A percentile compares a stretch with the other conserved stretches of the same genome.
phyloP scores from a whole-genome alignment of 1,140 invertebrate species.

The Dufourea novaeangliae region DNA sequence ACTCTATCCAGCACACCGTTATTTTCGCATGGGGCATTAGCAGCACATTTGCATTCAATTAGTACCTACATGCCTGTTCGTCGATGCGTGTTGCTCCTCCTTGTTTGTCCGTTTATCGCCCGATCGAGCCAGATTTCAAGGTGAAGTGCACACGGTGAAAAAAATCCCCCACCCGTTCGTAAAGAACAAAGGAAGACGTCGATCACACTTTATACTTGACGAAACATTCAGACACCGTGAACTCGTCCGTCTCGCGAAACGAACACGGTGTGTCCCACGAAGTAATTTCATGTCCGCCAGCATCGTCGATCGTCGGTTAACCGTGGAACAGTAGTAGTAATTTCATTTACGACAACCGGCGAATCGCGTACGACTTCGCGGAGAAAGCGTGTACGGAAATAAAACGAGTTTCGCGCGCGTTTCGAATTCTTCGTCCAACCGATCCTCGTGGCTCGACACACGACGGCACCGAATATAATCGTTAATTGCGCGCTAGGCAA shows the following conservation, averaged over 20 bases:
- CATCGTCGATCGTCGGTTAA: constrained; percentile 52
- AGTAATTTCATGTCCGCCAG: constrained; percentile 53
- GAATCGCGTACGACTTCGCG: background rate
- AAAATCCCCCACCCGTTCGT: constrained; percentile 29
- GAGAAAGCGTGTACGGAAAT: constrained; percentile 48
- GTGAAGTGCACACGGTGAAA: constrained; percentile 51
- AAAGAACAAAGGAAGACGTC: constrained; percentile 54
- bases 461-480: too few species aligned
- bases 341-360: constrained; percentile 38
- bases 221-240: constrained; percentile 55
- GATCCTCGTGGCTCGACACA: background rate
- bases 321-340: constrained; percentile 34
- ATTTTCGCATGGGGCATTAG: background rate
- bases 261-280: constrained; percentile 16
- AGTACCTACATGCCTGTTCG: background rate
- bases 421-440: background rate
- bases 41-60: constrained; percentile 6
- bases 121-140: constrained; percentile 40
- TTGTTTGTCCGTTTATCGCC: constrained; percentile 4
- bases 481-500: background rate
- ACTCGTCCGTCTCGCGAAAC: constrained; percentile 39
- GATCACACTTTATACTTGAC: constrained; percentile 48
- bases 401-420: background rate
- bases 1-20: constrained; percentile 4
- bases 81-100: background rate